Conservation (phyloP, 2,113 vertebrate species). For the Oenanthe oenanthe region DNA sequence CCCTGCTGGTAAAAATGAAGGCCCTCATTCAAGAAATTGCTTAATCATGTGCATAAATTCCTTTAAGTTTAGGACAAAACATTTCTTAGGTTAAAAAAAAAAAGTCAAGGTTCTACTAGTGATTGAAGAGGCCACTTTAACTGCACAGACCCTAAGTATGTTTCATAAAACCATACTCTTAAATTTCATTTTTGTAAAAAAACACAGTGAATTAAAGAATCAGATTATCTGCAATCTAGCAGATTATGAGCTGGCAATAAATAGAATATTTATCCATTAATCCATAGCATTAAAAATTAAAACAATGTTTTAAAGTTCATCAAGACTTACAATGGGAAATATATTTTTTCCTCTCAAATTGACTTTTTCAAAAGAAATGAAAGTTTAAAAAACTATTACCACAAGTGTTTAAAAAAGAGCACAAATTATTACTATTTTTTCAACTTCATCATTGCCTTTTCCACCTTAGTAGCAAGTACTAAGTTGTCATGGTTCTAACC, state of each 20-base stretch:
- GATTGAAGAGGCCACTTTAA: not conserved
- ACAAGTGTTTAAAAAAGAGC: not conserved
- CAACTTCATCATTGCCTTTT: not conserved
- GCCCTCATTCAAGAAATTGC: conserved; percentile 39
- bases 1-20: conserved; percentile 40
- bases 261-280: not conserved
- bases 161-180: not conserved
- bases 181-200: not conserved
- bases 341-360: not conserved
- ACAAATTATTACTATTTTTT: not conserved
- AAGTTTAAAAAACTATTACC: not conserved
- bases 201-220: not conserved
- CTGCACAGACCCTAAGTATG: not conserved
- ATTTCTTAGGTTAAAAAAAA: not conserved
- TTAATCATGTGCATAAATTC: conserved; percentile 39
- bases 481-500: not conserved
- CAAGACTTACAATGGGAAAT: not conserved
- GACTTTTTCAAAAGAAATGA: not conserved
- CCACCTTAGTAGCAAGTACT: not conserved
- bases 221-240: not conserved
- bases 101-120: not conserved
- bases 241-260: not conserved
- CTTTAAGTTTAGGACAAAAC: conserved; percentile 10
- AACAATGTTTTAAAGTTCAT: not conserved
- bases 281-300: not conserved